Percentiles rank a stretch among this genome's conserved stretches.
These are phyloP conservation scores for Eulacestoma nigropectus DNA, from an alignment of 2,113 vertebrate species.

Conservation along the genomic window DNA sequence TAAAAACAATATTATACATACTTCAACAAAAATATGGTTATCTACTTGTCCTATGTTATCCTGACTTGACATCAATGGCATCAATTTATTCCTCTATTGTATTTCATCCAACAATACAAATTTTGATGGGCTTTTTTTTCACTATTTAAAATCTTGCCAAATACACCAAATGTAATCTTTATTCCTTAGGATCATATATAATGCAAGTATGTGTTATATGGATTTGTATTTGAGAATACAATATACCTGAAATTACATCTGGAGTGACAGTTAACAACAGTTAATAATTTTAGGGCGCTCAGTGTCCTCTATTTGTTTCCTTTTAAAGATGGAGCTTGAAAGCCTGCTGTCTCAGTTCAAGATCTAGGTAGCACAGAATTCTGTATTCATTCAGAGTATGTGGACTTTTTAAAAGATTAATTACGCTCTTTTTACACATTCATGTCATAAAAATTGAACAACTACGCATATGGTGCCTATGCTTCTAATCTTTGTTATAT, in stretches of 20 bases:
- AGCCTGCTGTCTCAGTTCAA: background rate
- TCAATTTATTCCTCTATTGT: background rate
- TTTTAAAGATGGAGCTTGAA: background rate
- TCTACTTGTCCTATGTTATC: background rate
- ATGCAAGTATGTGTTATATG: background rate
- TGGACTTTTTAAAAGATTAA: background rate
- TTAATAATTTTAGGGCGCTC: background rate
- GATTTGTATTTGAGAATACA: background rate
- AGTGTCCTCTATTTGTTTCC: background rate
- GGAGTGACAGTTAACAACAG: background rate
- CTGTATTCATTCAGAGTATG: background rate
- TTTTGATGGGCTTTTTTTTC: background rate
- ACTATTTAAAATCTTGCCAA: background rate
- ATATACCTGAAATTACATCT: background rate
- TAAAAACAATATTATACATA: background rate
- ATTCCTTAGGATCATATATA: background rate
- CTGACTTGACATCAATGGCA: background rate
- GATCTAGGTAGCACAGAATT: background rate
- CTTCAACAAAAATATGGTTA: background rate
- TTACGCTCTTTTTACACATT: background rate
- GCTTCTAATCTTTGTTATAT: background rate
- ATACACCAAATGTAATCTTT: background rate
- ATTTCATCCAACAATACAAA: background rate
- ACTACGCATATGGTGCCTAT: background rate
- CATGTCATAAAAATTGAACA: background rate